Percentiles rank a stretch among this genome's conserved stretches.
Evolutionary conservation across 2,797 vertebrate genomes (phyloP).

Genomic region (Enteromius viviparus): DNA sequence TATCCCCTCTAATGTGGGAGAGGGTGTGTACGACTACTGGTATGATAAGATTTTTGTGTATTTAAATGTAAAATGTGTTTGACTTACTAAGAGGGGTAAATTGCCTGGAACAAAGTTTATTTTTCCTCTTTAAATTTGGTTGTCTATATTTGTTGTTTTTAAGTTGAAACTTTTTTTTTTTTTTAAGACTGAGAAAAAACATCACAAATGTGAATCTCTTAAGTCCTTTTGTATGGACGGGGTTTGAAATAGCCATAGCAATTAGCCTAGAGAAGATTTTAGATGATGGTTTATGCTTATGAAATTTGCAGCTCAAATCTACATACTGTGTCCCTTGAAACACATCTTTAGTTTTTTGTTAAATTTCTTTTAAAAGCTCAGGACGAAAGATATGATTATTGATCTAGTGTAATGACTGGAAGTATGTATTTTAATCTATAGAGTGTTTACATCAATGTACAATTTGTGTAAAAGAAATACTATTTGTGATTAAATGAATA

Average conservation of each 20-base stretch:
- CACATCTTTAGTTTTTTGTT: constrained; percentile 56
- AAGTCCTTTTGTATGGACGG: constrained; percentile 29
- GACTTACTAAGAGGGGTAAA: constrained; percentile 45
- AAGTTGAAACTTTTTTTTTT: constrained; percentile 60
- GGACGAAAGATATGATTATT: constrained; percentile 86
- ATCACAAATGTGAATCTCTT: constrained; percentile 20
- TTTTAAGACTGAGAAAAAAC: constrained; percentile 28
- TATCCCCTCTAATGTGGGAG: constrained; percentile 65
- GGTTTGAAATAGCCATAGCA: constrained; percentile 24
- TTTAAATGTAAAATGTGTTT: constrained; percentile 62
- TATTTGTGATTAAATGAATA: constrained; percentile 57
- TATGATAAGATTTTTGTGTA: constrained; percentile 69
- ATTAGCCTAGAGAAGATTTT: constrained; percentile 36
- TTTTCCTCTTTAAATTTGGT: constrained; percentile 60
- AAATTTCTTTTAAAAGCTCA: constrained; percentile 80
- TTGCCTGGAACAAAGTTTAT: constrained; percentile 58
- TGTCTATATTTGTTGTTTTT: constrained; percentile 57
- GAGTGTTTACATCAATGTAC: constrained; percentile 83
- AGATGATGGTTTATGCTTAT: constrained; percentile 45
- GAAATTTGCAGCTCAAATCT: constrained; percentile 28
- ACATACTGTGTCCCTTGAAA: constrained; percentile 40
- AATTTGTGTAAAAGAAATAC: constrained; percentile 82
- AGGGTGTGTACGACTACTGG: constrained; percentile 67
- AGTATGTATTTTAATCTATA: constrained; percentile 83
- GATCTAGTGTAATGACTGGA: constrained; percentile 74